Conservation (phyloP, 92 coral and sea anemone genomes). For the Actinernus sp. region DNA sequence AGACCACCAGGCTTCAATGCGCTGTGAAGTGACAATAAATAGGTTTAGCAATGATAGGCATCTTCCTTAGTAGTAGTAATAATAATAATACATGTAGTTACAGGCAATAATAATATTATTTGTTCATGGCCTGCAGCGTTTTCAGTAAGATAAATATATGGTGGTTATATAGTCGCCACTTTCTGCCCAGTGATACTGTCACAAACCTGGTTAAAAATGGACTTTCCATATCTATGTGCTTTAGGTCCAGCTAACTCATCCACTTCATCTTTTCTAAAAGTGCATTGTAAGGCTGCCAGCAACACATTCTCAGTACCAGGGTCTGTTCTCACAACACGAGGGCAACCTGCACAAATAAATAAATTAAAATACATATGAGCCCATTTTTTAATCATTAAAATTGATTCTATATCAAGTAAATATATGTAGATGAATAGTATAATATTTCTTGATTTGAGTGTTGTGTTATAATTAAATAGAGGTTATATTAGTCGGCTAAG, state of each 20-base stretch:
- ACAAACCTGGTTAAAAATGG: constrained; percentile 52
- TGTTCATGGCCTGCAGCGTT: background rate
- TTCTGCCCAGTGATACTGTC: too few species aligned
- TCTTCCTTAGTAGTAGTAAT: too few species aligned
- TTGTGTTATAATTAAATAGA: too few species aligned
- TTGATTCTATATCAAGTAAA: too few species aligned
- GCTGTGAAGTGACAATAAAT: constrained; percentile 13
- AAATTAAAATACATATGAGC: too few species aligned
- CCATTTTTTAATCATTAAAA: too few species aligned
- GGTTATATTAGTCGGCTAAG: too few species aligned
- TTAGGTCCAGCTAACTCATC: constrained; percentile 27
- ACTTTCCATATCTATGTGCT: constrained; percentile 61
- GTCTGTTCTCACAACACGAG: constrained; percentile 39
- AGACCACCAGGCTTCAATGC: constrained; percentile 56
- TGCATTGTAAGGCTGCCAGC: constrained; percentile 47
- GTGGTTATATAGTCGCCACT: background rate
- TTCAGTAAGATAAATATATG: background rate
- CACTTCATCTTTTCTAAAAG: constrained; percentile 26
- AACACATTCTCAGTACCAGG: constrained; percentile 55
- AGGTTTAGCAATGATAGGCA: too few species aligned
- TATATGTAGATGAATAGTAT: too few species aligned
- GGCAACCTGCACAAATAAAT: constrained; percentile 32
- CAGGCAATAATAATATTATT: background rate
- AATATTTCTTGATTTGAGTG: too few species aligned
- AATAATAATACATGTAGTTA: too few species aligned